phyloP scores from a whole-genome alignment of 2,113 vertebrate genomes.

The Falcunculus frontatus region DNA sequence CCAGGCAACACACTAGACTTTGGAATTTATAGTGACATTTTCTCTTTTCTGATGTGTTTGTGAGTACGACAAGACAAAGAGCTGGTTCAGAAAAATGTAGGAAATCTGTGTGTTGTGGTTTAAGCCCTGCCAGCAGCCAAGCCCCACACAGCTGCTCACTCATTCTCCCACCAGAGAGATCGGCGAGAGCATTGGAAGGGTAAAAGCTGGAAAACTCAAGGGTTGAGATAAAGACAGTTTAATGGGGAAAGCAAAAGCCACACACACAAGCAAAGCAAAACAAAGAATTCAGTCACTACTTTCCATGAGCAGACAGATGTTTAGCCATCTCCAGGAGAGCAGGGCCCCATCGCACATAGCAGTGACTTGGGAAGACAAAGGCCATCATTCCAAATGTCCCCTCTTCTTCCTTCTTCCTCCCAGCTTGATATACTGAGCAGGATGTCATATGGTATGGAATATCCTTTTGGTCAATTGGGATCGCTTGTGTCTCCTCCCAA shows the following conservation, averaged over 20 bases:
- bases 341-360: fast-evolving
- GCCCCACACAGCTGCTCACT: not conserved
- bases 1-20: not conserved
- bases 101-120: not conserved
- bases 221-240: not conserved
- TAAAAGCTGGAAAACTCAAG: not conserved
- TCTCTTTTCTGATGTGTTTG: not conserved
- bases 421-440: not conserved
- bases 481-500: not conserved
- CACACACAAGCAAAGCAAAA: not conserved
- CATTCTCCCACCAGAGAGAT: not conserved
- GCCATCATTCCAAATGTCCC: not conserved
- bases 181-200: not conserved
- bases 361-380: not conserved
- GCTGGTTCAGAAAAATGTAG: not conserved
- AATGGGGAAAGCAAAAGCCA: not conserved
- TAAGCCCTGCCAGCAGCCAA: not conserved
- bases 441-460: not conserved
- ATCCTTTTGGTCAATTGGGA: not conserved
- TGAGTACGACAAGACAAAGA: not conserved
- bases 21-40: not conserved
- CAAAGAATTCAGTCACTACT: not conserved
- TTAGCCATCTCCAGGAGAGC: not conserved
- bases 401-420: not conserved
- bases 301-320: not conserved